A percentile compares a stretch with the other conserved stretches of the same genome.
phyloP scores from a whole-genome alignment of 1,140 invertebrate species.

The Latrodectus geometricus region DNA sequence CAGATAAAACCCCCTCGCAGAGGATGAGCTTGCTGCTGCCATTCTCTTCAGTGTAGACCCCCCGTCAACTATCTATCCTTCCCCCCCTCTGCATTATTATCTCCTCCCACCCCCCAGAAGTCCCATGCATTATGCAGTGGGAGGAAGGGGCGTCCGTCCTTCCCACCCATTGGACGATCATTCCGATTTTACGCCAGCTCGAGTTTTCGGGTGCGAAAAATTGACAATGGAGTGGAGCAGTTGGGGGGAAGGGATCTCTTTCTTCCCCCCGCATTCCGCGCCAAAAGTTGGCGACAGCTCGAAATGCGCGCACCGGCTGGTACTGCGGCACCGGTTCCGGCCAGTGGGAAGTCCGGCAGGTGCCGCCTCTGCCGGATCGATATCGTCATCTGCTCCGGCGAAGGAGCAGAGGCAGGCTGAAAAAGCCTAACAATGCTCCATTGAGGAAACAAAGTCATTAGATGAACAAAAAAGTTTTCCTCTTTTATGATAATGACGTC shows the following conservation, averaged over 20 bases:
- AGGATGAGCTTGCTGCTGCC: constrained; percentile 44
- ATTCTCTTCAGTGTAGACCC: constrained; percentile 18
- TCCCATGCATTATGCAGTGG: constrained; percentile 44
- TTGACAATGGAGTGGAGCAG: constrained; percentile 43
- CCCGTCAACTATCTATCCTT: neutral
- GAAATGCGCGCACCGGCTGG: constrained; percentile 45
- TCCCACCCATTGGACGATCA: constrained; percentile 56
- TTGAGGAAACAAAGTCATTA: too few species aligned
- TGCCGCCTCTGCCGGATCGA: constrained; percentile 34
- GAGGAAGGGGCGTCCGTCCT: neutral
- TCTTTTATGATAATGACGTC: too few species aligned
- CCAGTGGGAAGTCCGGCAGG: constrained; percentile 38
- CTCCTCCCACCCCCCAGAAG: neutral
- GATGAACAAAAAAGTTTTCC: too few species aligned
- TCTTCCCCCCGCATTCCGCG: constrained; percentile 6
- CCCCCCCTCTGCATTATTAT: constrained; percentile 35
- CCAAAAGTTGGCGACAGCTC: constrained; percentile 52
- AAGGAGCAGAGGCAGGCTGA: too few species aligned
- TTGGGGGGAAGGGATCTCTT: neutral
- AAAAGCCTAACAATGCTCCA: too few species aligned
- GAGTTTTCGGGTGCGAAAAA: constrained; percentile 57
- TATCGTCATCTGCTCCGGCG: constrained; percentile 22
- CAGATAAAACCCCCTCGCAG: constrained; percentile 44
- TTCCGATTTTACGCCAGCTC: constrained; percentile 53
- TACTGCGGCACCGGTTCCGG: constrained; percentile 45